phyloP scores from a whole-genome alignment of 2,888 invertebrate genomes.

The Neoitamus cyanurus region DNA sequence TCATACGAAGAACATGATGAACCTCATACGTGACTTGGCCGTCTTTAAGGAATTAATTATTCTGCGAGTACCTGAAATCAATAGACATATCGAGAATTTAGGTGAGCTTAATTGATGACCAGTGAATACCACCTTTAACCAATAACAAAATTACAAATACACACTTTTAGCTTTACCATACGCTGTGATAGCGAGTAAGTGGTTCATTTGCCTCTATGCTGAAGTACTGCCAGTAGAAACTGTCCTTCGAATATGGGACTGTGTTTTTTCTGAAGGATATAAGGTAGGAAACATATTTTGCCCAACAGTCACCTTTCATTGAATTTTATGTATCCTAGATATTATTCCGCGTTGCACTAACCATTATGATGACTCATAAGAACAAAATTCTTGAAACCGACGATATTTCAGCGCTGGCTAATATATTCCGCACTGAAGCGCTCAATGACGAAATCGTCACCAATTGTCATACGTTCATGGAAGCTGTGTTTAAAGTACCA shows the following conservation, averaged over 20 bases:
- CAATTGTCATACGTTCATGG: conserved; percentile 90
- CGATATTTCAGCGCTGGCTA: conserved; percentile 84
- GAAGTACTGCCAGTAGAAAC: conserved; percentile 96
- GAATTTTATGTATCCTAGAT: conserved; percentile 66
- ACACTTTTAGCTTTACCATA: conserved; percentile 78
- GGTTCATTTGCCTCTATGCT: conserved; percentile 94
- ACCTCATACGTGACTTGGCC: conserved; percentile 88
- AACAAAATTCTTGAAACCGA: conserved; percentile 78
- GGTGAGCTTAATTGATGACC: conserved; percentile 66
- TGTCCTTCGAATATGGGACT: conserved; percentile 94
- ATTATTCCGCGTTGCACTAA: conserved; percentile 87
- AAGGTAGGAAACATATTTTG: conserved; percentile 67
- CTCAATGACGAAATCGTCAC: conserved; percentile 81
- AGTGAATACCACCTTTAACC: not conserved
- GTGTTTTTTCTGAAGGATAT: conserved; percentile 92
- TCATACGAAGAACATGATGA: conserved; percentile 90
- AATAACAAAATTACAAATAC: not conserved
- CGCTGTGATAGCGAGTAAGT: conserved; percentile 92
- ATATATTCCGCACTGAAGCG: conserved; percentile 81
- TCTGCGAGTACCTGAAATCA: conserved; percentile 82
- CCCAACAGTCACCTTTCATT: not conserved
- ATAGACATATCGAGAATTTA: conserved; percentile 81
- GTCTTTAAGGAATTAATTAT: conserved; percentile 89
- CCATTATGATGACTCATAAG: conserved; percentile 81
- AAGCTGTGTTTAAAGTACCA: conserved; percentile 85